These are phyloP conservation scores for Jacana jacana DNA, from an alignment of 2,113 vertebrate genomes.

Conservation along the genomic window DNA sequence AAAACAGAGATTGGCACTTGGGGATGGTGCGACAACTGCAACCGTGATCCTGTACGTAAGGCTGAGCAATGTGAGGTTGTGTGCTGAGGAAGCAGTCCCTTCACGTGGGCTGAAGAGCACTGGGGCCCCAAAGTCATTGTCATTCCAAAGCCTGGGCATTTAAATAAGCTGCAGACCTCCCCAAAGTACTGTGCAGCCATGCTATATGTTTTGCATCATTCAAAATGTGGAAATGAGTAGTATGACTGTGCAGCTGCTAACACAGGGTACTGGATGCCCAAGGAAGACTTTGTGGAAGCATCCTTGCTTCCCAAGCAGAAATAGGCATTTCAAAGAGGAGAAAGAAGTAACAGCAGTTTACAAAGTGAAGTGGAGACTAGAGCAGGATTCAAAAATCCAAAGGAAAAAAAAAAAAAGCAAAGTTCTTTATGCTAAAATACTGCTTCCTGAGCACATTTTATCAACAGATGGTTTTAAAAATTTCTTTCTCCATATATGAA, in stretches of 20 bases:
- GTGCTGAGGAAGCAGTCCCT: neutral
- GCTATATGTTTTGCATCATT: neutral
- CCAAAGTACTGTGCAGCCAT: neutral
- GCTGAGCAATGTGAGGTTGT: neutral
- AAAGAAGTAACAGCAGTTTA: neutral
- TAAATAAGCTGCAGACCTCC: neutral
- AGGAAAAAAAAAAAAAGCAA: neutral
- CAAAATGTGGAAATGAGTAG: neutral
- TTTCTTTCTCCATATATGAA: neutral
- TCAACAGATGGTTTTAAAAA: slow-evolving; percentile 50
- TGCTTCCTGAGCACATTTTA: slow-evolving; percentile 34
- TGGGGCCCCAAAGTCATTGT: accelerated
- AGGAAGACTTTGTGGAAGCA: neutral
- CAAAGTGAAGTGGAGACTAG: neutral
- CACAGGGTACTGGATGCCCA: neutral
- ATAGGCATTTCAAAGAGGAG: neutral
- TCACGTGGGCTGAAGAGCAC: neutral
- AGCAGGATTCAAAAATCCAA: neutral
- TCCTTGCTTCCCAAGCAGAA: neutral
- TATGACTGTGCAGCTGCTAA: neutral
- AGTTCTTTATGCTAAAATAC: neutral
- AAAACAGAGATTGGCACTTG: neutral
- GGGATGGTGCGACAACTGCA: neutral
- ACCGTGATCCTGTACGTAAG: neutral
- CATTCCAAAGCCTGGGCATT: neutral